Base-by-base conservation (phyloP, 1,140 invertebrate species). In the Hylaeus volcanicus region DNA sequence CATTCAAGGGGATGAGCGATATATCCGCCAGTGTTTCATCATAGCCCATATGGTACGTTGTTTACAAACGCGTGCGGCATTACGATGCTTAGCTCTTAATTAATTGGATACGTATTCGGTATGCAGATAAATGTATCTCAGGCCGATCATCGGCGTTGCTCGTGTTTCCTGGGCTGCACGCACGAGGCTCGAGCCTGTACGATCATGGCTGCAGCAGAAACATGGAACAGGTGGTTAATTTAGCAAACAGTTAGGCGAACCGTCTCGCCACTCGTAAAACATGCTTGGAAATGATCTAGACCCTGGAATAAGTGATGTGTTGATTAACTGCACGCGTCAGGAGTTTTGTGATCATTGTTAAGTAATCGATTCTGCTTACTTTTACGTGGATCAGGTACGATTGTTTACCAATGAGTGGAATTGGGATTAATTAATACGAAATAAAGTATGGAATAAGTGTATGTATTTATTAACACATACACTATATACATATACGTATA, bases 51-150 rank as follows among this genome's bases (percentile, higher is more conserved):
- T 84, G 84, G 82, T 63, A 55, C 73, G 15, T 39, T 26, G 72
- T 85, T 85, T 85, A 81, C 82, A 84, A 80, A 78, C 82, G 77
- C 72, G 82, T 74, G 82, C 43, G 56, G 77, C 84, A 84, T 85
- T 81, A 84, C 77, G 84, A 85, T 85, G 82, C 82, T 85, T 76
- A 81, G 77, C 81, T 84, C 81, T 85, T 85, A 85, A 85, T 85
- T 85, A 85, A 85, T 85, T 85, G 69, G 77, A 75, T 61, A 63
- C 66, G 55, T 77, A 72, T 69, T 85, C 80, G 81, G 75, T 84
- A 85, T 85, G 82, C 82, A 83, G 83, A 85, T 84, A 80, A 77
- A 85, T 85, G 82, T 85, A 85, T 84, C 71, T 85, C 41, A 43
- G 60, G 60, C 3, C 61, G 64, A 15, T 69, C 69, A 70, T 79